Evolutionary conservation across 2,888 invertebrate species (phyloP).

Genomic region (Phymatocera aterrima): DNA sequence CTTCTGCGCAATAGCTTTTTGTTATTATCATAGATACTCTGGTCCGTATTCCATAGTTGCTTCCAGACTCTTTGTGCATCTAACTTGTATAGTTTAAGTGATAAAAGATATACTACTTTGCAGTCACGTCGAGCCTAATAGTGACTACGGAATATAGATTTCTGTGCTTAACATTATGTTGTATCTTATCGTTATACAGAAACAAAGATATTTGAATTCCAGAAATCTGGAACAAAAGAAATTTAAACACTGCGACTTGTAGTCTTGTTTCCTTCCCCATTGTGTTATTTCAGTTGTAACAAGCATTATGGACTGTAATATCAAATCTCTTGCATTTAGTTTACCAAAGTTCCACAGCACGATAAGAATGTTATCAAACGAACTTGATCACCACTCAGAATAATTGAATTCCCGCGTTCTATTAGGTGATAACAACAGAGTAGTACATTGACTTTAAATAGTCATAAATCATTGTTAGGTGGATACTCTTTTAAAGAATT

Average conservation of each 20-base stretch:
- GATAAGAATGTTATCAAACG: conserved; percentile 25
- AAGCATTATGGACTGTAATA: not conserved
- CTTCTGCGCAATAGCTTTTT: not conserved
- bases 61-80: too few relatives aligned
- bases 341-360: not conserved
- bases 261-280: not conserved
- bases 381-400: conserved; percentile 20
- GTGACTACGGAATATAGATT: not conserved
- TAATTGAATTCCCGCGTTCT: not conserved
- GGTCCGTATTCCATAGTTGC: too few relatives aligned
- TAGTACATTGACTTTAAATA: conserved; percentile 4
- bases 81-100: too few relatives aligned
- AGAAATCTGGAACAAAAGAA: not conserved
- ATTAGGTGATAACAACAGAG: not conserved
- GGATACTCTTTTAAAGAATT: not conserved
- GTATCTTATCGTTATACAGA: not conserved
- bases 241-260: not conserved
- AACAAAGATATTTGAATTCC: not conserved
- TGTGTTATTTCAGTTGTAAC: not conserved
- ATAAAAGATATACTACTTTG: too few relatives aligned
- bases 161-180: not conserved
- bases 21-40: too few relatives aligned
- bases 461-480: not conserved
- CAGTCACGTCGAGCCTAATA: too few relatives aligned
- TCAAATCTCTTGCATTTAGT: not conserved